A percentile compares a stretch with the other conserved stretches of the same genome.
phyloP scores from a whole-genome alignment of 1,140 invertebrate genomes.

The Pantala flavescens region DNA sequence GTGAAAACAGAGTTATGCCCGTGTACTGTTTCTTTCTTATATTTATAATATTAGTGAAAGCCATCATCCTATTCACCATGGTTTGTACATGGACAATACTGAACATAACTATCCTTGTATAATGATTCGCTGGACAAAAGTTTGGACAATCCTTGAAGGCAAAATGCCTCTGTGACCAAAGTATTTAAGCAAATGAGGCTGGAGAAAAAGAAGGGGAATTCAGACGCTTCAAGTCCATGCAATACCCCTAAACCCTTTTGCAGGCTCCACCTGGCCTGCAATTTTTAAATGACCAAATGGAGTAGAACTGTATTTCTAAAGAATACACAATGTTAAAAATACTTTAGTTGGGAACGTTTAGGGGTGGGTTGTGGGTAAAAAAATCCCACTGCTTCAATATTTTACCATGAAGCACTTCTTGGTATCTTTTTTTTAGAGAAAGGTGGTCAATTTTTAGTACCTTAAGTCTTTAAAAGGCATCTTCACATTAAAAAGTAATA shows the following conservation, averaged over 20 bases:
- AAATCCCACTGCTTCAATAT: background rate
- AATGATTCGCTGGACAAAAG: conserved; percentile 5
- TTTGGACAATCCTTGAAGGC: conserved; percentile 5
- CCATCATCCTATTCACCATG: conserved; percentile 5
- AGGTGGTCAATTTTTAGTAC: conserved; percentile 6
- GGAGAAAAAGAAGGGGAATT: conserved; percentile 1
- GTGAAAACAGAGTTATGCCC: conserved; percentile 8
- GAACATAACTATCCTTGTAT: conserved; percentile 3
- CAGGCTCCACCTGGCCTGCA: background rate
- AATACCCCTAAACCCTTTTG: conserved; percentile 3
- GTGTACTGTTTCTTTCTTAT: conserved; percentile 5
- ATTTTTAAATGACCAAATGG: background rate
- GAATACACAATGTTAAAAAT: conserved; percentile 8
- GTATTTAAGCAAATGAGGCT: background rate
- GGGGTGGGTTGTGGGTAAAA: background rate
- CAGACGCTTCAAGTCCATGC: background rate
- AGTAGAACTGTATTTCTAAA: background rate
- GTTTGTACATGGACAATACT: conserved; percentile 9
- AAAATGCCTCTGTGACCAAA: background rate
- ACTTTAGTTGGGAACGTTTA: background rate
- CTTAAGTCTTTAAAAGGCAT: conserved; percentile 6
- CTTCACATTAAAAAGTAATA: background rate
- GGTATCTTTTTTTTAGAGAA: background rate
- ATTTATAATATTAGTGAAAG: background rate
- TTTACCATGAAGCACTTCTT: background rate